Percentiles rank a stretch among this genome's conserved stretches.
phyloP scores from a whole-genome alignment of 2,797 vertebrate species.

The Gobio occitaniae region DNA sequence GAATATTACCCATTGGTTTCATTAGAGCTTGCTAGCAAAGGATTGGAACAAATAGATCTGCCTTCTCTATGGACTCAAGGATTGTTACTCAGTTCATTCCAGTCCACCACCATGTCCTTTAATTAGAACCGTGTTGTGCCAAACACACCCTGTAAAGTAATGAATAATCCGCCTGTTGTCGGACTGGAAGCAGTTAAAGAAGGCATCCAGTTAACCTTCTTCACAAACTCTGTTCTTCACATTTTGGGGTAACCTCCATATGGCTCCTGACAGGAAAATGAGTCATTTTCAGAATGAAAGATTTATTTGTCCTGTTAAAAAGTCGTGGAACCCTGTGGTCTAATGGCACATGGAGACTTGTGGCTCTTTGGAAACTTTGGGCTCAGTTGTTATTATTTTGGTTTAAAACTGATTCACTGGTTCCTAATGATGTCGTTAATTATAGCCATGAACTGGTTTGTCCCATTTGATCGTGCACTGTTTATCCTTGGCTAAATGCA shows the following conservation, averaged over 20 bases:
- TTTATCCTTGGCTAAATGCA: slow-evolving; percentile 57
- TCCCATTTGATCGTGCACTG: slow-evolving; percentile 55
- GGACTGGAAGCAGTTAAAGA: background rate
- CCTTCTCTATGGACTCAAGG: background rate
- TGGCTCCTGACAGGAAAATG: background rate
- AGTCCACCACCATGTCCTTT: background rate
- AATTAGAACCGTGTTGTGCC: slow-evolving; percentile 9
- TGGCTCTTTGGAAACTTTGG: slow-evolving; percentile 71
- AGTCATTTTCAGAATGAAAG: slow-evolving; percentile 20
- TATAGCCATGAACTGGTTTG: slow-evolving; percentile 67
- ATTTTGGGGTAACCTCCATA: background rate
- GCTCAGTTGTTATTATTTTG: slow-evolving; percentile 63
- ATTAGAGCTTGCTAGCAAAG: slow-evolving; percentile 2
- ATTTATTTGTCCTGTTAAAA: slow-evolving; percentile 53
- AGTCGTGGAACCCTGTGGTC: slow-evolving; percentile 65
- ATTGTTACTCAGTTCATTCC: background rate
- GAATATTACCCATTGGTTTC: background rate
- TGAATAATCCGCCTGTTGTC: background rate
- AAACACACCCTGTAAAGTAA: slow-evolving; percentile 11
- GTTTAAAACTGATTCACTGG: slow-evolving; percentile 55
- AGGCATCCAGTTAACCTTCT: background rate
- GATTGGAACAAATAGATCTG: background rate
- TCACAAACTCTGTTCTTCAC: background rate
- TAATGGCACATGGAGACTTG: slow-evolving; percentile 67
- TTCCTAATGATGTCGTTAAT: slow-evolving; percentile 67